Conservation (phyloP, 2,888 invertebrate species). For the Netelia inedita region DNA sequence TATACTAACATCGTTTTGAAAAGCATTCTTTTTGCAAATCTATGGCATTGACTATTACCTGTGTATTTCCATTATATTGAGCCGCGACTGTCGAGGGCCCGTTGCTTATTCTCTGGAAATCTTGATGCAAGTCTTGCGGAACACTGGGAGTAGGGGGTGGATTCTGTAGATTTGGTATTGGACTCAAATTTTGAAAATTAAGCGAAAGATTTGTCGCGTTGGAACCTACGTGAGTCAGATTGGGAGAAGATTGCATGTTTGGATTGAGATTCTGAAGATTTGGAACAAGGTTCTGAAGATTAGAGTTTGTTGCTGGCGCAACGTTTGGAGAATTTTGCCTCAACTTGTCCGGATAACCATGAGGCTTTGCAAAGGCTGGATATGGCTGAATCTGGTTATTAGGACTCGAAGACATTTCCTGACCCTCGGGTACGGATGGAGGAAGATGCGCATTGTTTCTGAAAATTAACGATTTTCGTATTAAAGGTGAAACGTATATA, state of each 20-base stretch:
- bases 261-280: constrained; percentile 84
- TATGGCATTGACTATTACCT: constrained; percentile 71
- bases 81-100: constrained; percentile 74
- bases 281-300: constrained; percentile 82
- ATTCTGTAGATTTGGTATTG: constrained; percentile 81
- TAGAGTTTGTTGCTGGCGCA: constrained; percentile 75
- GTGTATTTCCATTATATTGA: constrained; percentile 82
- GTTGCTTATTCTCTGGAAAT: constrained; percentile 80
- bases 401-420: constrained; percentile 87
- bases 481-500: constrained; percentile 16
- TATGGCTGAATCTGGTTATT: constrained; percentile 77
- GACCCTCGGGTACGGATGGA: constrained; percentile 94
- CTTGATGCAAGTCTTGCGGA: constrained; percentile 79
- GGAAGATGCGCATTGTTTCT: constrained; percentile 92
- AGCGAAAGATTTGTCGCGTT: constrained; percentile 82
- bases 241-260: constrained; percentile 85
- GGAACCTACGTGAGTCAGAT: constrained; percentile 79
- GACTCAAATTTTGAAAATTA: constrained; percentile 84
- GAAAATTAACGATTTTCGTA: constrained; percentile 30
- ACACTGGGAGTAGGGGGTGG: constrained; percentile 77
- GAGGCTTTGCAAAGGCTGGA: constrained; percentile 80
- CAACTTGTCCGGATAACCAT: constrained; percentile 81
- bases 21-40: neutral
- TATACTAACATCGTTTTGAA: neutral
- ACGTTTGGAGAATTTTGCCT: constrained; percentile 81